Percentiles rank a stretch among this genome's conserved stretches.
These are phyloP conservation scores for Erynnis tages DNA, from an alignment of 2,888 invertebrate species.

Conservation along the genomic window DNA sequence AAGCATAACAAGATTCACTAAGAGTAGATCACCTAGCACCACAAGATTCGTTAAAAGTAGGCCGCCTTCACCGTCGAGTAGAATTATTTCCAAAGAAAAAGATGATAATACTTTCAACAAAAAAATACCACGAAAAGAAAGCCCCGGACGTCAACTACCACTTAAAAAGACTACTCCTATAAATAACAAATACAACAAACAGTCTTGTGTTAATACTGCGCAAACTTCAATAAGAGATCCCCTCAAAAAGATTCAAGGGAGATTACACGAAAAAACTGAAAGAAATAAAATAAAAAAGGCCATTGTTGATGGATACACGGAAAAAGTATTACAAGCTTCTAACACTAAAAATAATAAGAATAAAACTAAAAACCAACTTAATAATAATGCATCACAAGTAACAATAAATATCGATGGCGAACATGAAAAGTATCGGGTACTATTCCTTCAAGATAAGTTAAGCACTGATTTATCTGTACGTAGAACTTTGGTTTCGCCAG, in stretches of 20 bases:
- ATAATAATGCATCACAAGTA: slow-evolving; percentile 47
- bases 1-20: background rate
- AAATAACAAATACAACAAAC: slow-evolving; percentile 14
- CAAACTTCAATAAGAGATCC: slow-evolving; percentile 3
- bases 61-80: slow-evolving; percentile 33
- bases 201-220: slow-evolving; percentile 1
- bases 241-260: slow-evolving; percentile 25
- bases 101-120: slow-evolving; percentile 3
- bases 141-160: background rate
- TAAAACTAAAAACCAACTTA: slow-evolving; percentile 25
- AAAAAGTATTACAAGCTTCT: slow-evolving; percentile 33
- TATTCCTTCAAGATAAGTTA: slow-evolving; percentile 45
- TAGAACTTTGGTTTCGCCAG: slow-evolving; percentile 43
- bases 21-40: slow-evolving; percentile 31
- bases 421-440: slow-evolving; percentile 54
- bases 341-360: background rate
- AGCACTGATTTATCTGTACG: slow-evolving; percentile 49
- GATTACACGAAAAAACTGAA: slow-evolving; percentile 42
- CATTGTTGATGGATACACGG: slow-evolving; percentile 53
- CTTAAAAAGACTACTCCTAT: background rate
- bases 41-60: slow-evolving; percentile 21
- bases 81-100: slow-evolving; percentile 29
- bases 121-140: slow-evolving; percentile 1
- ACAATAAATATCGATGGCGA: slow-evolving; percentile 58
- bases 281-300: slow-evolving; percentile 46